Conservation (phyloP, 2,797 vertebrate species). For the Aplochiton taeniatus region DNA sequence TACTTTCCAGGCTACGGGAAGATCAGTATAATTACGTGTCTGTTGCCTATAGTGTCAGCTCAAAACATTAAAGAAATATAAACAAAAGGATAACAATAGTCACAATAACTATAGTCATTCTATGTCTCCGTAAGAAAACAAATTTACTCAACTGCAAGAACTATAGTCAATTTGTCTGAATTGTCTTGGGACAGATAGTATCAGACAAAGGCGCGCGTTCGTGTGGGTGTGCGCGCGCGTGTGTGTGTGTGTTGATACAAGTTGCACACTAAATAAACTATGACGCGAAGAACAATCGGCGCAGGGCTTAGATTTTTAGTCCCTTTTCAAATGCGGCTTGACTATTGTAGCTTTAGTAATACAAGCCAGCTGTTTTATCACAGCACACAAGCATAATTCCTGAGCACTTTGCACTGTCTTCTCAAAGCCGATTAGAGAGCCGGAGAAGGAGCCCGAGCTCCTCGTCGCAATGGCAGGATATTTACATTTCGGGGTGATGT, state of each 20-base stretch:
- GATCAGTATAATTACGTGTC: too few relatives aligned
- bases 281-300: slow-evolving; percentile 42
- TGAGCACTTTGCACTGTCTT: slow-evolving; percentile 61
- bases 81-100: not conserved
- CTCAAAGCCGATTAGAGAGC: slow-evolving; percentile 68
- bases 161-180: not conserved
- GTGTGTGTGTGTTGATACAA: not conserved
- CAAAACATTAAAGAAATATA: not conserved
- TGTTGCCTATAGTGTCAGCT: too few relatives aligned
- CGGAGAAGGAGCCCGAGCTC: slow-evolving; percentile 58
- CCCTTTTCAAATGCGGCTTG: slow-evolving; percentile 57
- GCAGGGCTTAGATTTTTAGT: slow-evolving; percentile 47
- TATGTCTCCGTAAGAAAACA: too few relatives aligned
- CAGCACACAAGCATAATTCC: slow-evolving; percentile 63
- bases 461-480: slow-evolving; percentile 64
- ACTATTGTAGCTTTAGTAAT: slow-evolving; percentile 68
- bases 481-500: slow-evolving; percentile 69
- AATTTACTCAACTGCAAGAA: too few relatives aligned
- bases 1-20: too few relatives aligned
- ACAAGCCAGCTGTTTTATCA: slow-evolving; percentile 70
- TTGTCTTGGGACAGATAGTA: too few relatives aligned
- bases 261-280: slow-evolving; percentile 30
- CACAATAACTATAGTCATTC: not conserved
- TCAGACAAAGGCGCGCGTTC: not conserved
- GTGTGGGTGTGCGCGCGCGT: not conserved